Base-by-base conservation (phyloP, 2,113 vertebrate genomes). In the Maccullochella peelii region DNA sequence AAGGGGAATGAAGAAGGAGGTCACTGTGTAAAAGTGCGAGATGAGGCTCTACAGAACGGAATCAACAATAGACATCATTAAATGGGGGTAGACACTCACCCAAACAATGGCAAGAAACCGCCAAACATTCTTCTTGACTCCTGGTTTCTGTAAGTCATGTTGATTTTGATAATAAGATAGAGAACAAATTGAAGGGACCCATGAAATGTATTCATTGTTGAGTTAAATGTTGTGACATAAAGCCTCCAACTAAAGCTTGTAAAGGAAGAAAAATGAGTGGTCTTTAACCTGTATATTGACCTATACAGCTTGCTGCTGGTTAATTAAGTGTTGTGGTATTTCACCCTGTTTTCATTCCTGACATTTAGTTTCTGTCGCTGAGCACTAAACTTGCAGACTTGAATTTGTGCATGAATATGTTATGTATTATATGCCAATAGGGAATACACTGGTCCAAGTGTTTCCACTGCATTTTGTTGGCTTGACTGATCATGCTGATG, bases 1-100 rank as follows among this genome's bases (percentile, higher is more conserved):
- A 88, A 68, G 71, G 42, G 61, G 79, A 86, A 90, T 70, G 83
- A 84, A 92, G 83, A 82, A 83, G 84, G 77, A 61, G 63, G 75
- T 72, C 90, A 25, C 6, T 27, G 16, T 47, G n/a, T 49, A 33
- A 16, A 42, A 47, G n/a, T 47, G 47, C 27, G 30, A 40, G 8
- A 40, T 2, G 11, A 52, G 15, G 44, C 18, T 14, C 49, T 55
- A 27, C 20, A 55, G 15, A 23, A 54, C 25, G 18, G 66, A n/a
- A 47, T 54, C 55, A 38, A 49, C 50, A 77, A 57, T 27, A 33
- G 18, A 71, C 18, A 27, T 1, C 23, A 66, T 62, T 65, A n/a
- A 38, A 21, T 63, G 33, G 33, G 0, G 5, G n/a, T 23, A 14
- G n/a, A 33, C 15, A 23, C 10, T 12, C 14, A 16, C 2, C 14